Percentiles rank a stretch among this genome's conserved stretches.
Conservation (phyloP, 1,140 invertebrate species). For the Bactericera cockerelli region DNA sequence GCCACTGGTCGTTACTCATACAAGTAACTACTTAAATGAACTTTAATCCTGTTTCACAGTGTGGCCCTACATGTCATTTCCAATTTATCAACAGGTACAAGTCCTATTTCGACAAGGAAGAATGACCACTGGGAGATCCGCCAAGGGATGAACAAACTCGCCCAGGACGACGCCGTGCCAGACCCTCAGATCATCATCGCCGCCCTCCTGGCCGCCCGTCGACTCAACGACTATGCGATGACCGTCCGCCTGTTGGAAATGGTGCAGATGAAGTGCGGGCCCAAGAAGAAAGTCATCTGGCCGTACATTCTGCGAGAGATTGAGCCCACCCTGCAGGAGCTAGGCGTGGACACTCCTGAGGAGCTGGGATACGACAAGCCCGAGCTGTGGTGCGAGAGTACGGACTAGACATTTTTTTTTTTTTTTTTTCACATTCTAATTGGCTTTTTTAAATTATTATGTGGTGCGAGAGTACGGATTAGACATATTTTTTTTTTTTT, state of each 20-base stretch:
- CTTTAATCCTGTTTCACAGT: too few relatives aligned
- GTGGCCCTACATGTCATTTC: too few relatives aligned
- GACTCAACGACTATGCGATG: slow-evolving; percentile 85
- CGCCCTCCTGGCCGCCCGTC: slow-evolving; percentile 72
- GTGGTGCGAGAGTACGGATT: too few relatives aligned
- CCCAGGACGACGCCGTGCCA: slow-evolving; percentile 73
- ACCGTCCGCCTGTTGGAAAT: slow-evolving; percentile 83
- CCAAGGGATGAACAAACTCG: slow-evolving; percentile 62
- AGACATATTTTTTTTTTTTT: too few relatives aligned
- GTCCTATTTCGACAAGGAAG: slow-evolving; percentile 66
- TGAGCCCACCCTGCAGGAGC: slow-evolving; percentile 73
- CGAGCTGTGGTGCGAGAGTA: slow-evolving; percentile 35
- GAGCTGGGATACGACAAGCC: slow-evolving; percentile 94
- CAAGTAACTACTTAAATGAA: too few relatives aligned
- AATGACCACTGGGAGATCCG: slow-evolving; percentile 94
- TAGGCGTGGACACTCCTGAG: slow-evolving; percentile 86
- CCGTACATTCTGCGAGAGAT: slow-evolving; percentile 88
- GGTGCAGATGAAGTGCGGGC: slow-evolving; percentile 79
- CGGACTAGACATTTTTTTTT: slow-evolving; percentile 55
- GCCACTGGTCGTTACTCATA: too few relatives aligned
- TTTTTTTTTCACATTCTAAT: too few relatives aligned
- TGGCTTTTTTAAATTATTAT: too few relatives aligned
- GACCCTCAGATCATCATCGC: slow-evolving; percentile 84
- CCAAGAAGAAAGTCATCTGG: slow-evolving; percentile 58
- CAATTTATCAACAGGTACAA: slow-evolving; percentile 58